phyloP scores from a whole-genome alignment of 2,888 invertebrate species.

The Synanthedon vespiformis region DNA sequence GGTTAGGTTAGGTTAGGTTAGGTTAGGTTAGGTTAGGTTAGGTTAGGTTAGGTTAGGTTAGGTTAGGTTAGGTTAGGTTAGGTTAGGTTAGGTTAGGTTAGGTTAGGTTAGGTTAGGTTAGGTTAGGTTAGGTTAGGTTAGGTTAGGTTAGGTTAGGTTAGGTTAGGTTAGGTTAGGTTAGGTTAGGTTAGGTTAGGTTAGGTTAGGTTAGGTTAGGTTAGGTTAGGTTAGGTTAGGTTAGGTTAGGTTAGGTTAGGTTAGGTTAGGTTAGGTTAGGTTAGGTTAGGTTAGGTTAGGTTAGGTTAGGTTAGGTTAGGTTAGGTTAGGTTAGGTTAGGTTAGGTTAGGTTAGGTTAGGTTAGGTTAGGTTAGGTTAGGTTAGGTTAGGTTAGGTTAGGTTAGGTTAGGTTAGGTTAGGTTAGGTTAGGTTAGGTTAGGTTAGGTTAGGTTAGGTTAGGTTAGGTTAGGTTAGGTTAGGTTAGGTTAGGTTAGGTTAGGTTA shows the following conservation, averaged over 20 bases:
- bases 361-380: not conserved
- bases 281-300: not conserved
- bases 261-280: not conserved
- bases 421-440: slow-evolving; percentile 1
- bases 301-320: slow-evolving; percentile 1
- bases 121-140: not conserved
- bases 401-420: slow-evolving; percentile 1
- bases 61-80: not conserved
- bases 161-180: no score
- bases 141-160: not conserved
- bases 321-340: slow-evolving; percentile 1
- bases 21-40: not conserved
- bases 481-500: slow-evolving; percentile 1
- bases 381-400: not conserved
- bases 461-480: slow-evolving; percentile 1
- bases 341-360: not conserved
- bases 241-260: not conserved
- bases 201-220: no score
- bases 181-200: no score
- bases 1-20: not conserved
- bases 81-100: not conserved
- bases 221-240: no score
- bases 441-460: slow-evolving; percentile 1
- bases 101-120: not conserved
- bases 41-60: not conserved